Evolutionary conservation across 2,888 invertebrate species (phyloP).

Genomic region (Ectemnius cavifrons): DNA sequence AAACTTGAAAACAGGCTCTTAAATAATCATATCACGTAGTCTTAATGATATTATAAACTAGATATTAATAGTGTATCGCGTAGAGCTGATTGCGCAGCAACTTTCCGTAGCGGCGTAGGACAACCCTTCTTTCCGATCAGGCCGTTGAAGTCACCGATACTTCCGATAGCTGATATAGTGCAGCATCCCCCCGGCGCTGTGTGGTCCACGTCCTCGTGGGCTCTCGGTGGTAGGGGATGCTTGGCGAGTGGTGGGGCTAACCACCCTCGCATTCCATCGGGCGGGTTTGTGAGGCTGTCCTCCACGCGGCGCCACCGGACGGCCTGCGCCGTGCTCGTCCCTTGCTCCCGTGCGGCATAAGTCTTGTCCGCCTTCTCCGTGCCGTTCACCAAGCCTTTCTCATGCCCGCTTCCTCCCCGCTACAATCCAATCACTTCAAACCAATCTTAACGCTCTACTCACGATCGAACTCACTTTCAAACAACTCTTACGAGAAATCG

Average conservation of each 20-base stretch:
- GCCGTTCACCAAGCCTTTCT: constrained; percentile 2
- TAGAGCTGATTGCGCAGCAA: background rate
- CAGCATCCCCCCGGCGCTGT: constrained; percentile 53
- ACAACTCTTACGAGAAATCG: background rate
- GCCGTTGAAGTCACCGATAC: constrained; percentile 78
- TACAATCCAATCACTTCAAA: background rate
- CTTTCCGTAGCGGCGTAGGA: constrained; percentile 20
- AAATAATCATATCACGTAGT: too few species aligned
- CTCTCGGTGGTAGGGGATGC: constrained; percentile 60
- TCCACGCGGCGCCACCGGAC: constrained; percentile 75
- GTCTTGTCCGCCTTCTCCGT: constrained; percentile 49
- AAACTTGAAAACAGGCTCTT: too few species aligned
- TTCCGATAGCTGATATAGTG: constrained; percentile 75
- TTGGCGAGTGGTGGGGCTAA: constrained; percentile 61
- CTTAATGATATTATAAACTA: too few species aligned
- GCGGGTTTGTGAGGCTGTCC: constrained; percentile 55
- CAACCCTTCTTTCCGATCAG: constrained; percentile 76
- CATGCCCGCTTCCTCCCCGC: constrained; percentile 6
- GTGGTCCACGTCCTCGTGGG: constrained; percentile 58
- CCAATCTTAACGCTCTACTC: background rate
- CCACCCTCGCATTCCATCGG: constrained; percentile 72
- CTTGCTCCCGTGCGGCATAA: constrained; percentile 50
- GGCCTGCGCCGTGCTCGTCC: constrained; percentile 66
- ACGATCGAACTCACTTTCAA: background rate
- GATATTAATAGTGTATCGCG: background rate